Evolutionary conservation across 2,888 invertebrate species (phyloP), one percentile per base, ranked within the genome.

Genomic region (Thymelicus acteon): DNA sequence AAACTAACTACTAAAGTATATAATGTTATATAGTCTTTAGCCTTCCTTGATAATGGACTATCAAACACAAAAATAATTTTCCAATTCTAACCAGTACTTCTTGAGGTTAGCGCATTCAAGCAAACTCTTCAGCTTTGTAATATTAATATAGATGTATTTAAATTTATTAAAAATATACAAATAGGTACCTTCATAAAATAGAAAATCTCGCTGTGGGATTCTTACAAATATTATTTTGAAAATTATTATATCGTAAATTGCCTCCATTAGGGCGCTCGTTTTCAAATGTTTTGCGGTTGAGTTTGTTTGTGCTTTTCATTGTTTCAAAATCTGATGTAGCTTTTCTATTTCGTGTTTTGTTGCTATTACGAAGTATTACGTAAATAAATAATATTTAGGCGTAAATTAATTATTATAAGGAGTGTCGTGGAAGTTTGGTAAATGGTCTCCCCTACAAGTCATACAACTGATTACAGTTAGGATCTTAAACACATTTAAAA

Each of bases 271-370:
- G 79, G 80, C 77, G 78, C 78, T 78, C 85, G 87, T 87, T 89
- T 85, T 83, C 81, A 80, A 87, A 87, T 89, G 89, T 85, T 89
- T 82, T 85, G 88, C 77, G 88, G 90, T 85, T 76, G 72, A 57
- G 76, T 80, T 80, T 80, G 83, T 87, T 88, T 79, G 78, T 84
- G 82, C 81, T 83, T 76, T 80, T 75, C 82, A 88, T 84, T 84
- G 84, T 82, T 85, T 79, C 80, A 75, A 75, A 77, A 77, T 65
- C 66, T 57, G 37, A 66, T 66, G 37, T 58, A 37, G 15, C 66
- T 40, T 54, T 64, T 54, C 19, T 60, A 37, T 67, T 60, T 60
- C 49, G n/a, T 67, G 19, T 49, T 60, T 40, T 48, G 39, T 64
- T 67, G 66, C 63, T 31, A 31, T 31, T 31, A 31, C 31, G 31